Evolutionary conservation across 2,797 vertebrate species (phyloP), one percentile per base, ranked within the genome.

Genomic region (Dendrocincla fuliginosa): DNA sequence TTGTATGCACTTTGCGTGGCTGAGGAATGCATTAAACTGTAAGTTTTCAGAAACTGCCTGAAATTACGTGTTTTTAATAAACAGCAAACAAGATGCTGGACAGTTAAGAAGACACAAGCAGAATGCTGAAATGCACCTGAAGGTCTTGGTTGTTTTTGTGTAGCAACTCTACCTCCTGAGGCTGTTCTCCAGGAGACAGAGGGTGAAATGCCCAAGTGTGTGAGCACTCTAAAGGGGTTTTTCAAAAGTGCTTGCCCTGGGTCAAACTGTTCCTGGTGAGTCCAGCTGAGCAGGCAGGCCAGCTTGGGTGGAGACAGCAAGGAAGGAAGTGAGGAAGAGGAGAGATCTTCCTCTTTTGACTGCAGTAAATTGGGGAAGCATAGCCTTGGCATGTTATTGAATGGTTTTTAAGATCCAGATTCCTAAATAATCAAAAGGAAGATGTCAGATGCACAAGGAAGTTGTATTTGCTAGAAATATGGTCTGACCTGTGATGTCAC

Each of bases 1-100:
- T 85, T 76, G 32, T 49, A 68, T 2, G 5, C 27, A 39, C 6
- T 55, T 59, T 64, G 52, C 22, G n/a, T 69, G 32, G 22, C 23
- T 39, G 70, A 79, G 35, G 56, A 44, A 77, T 55, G 35, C 44
- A 30, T 50, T 71, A 39, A 68, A 33, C 28, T 30, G 27, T n/a
- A 35, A 8, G 16, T 64, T 82, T 68, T 69, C 67, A 41, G 41
- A 60, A 87, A 82, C 53, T 41, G 33, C 28, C 25, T 32, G 44
- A 33, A 91, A 87, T 49, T 55, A 47, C 32, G 85, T 84, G 46
- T 19, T 91, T 93, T 63, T 84, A 75, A 50, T 52, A 71, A 84
- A 56, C 1, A 6, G 25, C 25, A 89, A 70, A 81, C 33, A 50
- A 59, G 39, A 53, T 70, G 25, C 33, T 1, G 3, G 33, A 67